These are phyloP conservation scores for Malacosoma neustria DNA, from an alignment of 2,888 invertebrate species.

Conservation along the genomic window DNA sequence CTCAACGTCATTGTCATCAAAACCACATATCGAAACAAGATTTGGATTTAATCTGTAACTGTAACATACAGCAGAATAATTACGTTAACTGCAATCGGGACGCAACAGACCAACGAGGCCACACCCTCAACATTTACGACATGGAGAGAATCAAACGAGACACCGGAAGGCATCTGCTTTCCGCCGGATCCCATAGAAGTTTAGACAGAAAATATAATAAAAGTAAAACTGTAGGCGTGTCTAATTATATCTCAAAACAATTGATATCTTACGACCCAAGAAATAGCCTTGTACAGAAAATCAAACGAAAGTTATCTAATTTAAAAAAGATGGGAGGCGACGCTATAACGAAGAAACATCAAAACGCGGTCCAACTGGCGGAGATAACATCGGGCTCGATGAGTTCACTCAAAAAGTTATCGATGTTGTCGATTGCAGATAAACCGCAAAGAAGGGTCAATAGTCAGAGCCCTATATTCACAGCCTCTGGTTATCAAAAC, in stretches of 20 bases:
- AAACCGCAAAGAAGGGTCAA: constrained; percentile 58
- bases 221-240: constrained; percentile 61
- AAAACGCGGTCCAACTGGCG: constrained; percentile 62
- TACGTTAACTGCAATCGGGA: constrained; percentile 54
- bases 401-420: constrained; percentile 60
- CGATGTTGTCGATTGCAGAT: constrained; percentile 62
- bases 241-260: constrained; percentile 67
- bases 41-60: constrained; percentile 64
- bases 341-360: constrained; percentile 60
- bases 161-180: constrained; percentile 43
- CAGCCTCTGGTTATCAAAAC: constrained; percentile 47
- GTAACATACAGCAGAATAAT: constrained; percentile 61
- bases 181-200: constrained; percentile 57
- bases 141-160: constrained; percentile 61
- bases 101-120: constrained; percentile 45
- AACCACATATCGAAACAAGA: constrained; percentile 57
- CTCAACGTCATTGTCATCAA: constrained; percentile 51
- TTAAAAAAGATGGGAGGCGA: constrained; percentile 68
- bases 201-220: constrained; percentile 64
- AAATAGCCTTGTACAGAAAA: constrained; percentile 64
- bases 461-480: constrained; percentile 61
- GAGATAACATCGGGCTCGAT: constrained; percentile 64
- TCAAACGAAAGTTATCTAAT: constrained; percentile 66
- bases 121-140: constrained; percentile 62
- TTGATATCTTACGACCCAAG: constrained; percentile 66